phyloP scores from a whole-genome alignment of 2,797 vertebrate species.

The Enteromius treurensis region DNA sequence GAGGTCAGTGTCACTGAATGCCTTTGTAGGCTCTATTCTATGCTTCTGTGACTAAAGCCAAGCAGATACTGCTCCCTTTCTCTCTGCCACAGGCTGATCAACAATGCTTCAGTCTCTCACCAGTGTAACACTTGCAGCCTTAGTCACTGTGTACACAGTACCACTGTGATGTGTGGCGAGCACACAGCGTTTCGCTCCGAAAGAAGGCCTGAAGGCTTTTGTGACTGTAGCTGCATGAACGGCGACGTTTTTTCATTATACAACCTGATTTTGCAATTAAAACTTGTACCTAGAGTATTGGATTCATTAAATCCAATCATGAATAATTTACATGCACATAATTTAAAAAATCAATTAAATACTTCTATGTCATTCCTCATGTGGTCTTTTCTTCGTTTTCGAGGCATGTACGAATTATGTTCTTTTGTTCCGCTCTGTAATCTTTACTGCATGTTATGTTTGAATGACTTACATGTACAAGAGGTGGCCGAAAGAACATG shows the following conservation, averaged over 20 bases:
- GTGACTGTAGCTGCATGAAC: slow-evolving; percentile 27
- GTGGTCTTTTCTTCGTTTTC: slow-evolving; percentile 8
- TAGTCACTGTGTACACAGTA: slow-evolving; percentile 22
- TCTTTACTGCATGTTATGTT: neutral
- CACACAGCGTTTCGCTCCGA: neutral
- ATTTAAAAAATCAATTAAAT: slow-evolving; percentile 26
- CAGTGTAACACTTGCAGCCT: slow-evolving; percentile 9
- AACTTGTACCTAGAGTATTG: slow-evolving; percentile 29
- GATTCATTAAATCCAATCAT: slow-evolving; percentile 43
- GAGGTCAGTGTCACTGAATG: slow-evolving; percentile 52
- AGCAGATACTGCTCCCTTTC: slow-evolving; percentile 34
- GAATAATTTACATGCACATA: slow-evolving; percentile 41
- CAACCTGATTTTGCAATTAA: slow-evolving; percentile 50
- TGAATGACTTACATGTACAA: neutral
- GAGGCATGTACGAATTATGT: slow-evolving; percentile 16
- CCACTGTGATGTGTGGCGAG: slow-evolving; percentile 16
- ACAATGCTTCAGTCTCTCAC: slow-evolving; percentile 26
- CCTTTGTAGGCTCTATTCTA: slow-evolving; percentile 47
- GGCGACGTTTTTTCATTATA: slow-evolving; percentile 28
- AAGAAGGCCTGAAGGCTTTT: slow-evolving; percentile 33
- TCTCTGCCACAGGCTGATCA: slow-evolving; percentile 17
- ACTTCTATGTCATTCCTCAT: neutral
- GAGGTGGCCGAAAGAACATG: neutral
- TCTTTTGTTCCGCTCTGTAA: slow-evolving; percentile 24
- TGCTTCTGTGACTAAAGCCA: slow-evolving; percentile 38